Evolutionary conservation across 1,140 invertebrate genomes (phyloP).

Genomic region (Drosophila cardini): DNA sequence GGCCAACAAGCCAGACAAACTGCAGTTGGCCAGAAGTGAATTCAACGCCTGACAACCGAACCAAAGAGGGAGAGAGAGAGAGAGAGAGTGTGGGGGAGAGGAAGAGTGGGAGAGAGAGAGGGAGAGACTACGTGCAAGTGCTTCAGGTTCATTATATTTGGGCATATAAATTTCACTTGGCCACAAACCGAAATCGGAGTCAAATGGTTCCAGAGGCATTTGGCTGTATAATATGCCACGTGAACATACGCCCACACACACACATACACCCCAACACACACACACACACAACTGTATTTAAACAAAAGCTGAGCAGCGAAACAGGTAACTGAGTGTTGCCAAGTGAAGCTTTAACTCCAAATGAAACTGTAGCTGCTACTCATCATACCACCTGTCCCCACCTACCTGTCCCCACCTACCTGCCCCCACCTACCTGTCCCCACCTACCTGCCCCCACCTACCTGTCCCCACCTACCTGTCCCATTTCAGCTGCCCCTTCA

Average conservation of each 20-base stretch:
- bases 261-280: neutral
- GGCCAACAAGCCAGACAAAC: conserved; percentile 50
- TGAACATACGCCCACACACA: conserved; percentile 33
- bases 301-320: conserved; percentile 1
- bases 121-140: conserved; percentile 60
- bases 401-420: no score
- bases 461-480: neutral
- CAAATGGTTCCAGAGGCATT: conserved; percentile 76
- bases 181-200: conserved; percentile 80
- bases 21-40: conserved; percentile 68
- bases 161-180: conserved; percentile 80
- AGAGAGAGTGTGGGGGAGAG: neutral
- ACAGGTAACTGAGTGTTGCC: conserved; percentile 1
- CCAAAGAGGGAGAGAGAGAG: neutral
- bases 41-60: conserved; percentile 53
- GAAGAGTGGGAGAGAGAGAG: neutral
- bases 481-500: no score
- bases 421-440: no score
- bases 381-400: conserved; percentile 9
- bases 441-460: no score
- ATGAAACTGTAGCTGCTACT: conserved; percentile 10
- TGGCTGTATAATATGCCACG: conserved; percentile 68
- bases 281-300: conserved; percentile 1
- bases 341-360: conserved; percentile 2
- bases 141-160: conserved; percentile 80